A percentile compares a stretch with the other conserved stretches of the same genome.
These are phyloP conservation scores for Capreolus pygargus DNA, from an alignment of 2,113 vertebrate genomes.

Conservation along the genomic window DNA sequence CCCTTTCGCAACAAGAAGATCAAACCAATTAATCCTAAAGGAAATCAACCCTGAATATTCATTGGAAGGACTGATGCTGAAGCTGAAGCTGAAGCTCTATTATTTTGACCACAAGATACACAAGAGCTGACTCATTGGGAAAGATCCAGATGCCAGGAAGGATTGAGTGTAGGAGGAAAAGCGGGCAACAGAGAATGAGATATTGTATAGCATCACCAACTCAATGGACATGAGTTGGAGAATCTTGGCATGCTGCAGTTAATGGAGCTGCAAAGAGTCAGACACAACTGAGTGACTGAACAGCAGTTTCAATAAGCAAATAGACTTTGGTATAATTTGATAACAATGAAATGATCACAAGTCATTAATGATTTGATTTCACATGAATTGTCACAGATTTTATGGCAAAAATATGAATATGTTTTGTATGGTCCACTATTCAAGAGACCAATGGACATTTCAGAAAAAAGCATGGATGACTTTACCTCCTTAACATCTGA, in stretches of 20 bases:
- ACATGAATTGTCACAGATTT: background rate
- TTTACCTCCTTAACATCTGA: background rate
- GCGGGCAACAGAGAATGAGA: background rate
- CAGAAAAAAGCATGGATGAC: background rate
- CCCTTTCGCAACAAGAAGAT: background rate
- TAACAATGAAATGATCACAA: background rate
- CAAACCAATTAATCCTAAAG: background rate
- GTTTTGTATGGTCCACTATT: background rate
- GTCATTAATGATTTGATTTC: background rate
- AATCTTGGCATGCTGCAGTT: background rate
- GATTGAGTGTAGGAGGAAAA: background rate
- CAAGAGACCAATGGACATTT: background rate
- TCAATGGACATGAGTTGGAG: background rate
- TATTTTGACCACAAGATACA: background rate
- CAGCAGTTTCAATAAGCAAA: background rate
- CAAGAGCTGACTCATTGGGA: background rate
- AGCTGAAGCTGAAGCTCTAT: background rate
- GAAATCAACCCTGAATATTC: background rate
- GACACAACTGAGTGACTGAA: background rate
- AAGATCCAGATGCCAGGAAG: background rate
- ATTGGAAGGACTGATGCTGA: background rate
- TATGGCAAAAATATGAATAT: background rate
- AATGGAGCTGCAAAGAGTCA: background rate
- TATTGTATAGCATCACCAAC: background rate
- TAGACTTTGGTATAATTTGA: background rate